Conservation (phyloP, 2,888 invertebrate species). For the Drosophila percnosoma region DNA sequence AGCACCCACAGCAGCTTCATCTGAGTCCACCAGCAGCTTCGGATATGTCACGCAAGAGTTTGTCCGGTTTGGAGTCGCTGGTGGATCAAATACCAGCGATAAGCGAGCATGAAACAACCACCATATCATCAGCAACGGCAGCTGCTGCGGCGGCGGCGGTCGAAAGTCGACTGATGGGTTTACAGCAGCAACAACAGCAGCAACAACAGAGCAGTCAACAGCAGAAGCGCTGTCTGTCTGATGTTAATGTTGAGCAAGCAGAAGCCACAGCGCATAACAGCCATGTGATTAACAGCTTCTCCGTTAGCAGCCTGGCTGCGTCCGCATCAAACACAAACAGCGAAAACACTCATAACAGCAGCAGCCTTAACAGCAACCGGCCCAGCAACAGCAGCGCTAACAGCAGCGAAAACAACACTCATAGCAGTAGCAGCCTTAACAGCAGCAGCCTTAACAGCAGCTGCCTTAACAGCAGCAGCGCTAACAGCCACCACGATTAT, state of each 20-base stretch:
- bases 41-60: slow-evolving; percentile 93
- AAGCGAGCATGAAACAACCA: slow-evolving; percentile 88
- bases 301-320: slow-evolving; percentile 85
- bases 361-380: slow-evolving; percentile 2
- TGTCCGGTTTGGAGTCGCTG: slow-evolving; percentile 94
- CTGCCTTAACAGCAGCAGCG: slow-evolving; percentile 14
- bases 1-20: slow-evolving; percentile 49
- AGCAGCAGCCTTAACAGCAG: slow-evolving; percentile 5
- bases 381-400: slow-evolving; percentile 26
- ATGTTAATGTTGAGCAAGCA: slow-evolving; percentile 18
- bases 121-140: slow-evolving; percentile 57
- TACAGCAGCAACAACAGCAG: slow-evolving; percentile 68
- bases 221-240: slow-evolving; percentile 45
- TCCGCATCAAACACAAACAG: slow-evolving; percentile 47
- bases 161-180: slow-evolving; percentile 70
- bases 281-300: slow-evolving; percentile 82
- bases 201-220: slow-evolving; percentile 48
- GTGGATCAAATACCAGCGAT: slow-evolving; percentile 96
- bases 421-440: not conserved
- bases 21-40: slow-evolving; percentile 48
- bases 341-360: slow-evolving; percentile 9
- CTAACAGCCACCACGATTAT: slow-evolving; percentile 48
- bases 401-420: slow-evolving; percentile 24
- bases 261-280: slow-evolving; percentile 45
- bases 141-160: slow-evolving; percentile 75